Evolutionary conservation across 2,113 vertebrate genomes (phyloP).

Genomic region (Isichthys henryi): DNA sequence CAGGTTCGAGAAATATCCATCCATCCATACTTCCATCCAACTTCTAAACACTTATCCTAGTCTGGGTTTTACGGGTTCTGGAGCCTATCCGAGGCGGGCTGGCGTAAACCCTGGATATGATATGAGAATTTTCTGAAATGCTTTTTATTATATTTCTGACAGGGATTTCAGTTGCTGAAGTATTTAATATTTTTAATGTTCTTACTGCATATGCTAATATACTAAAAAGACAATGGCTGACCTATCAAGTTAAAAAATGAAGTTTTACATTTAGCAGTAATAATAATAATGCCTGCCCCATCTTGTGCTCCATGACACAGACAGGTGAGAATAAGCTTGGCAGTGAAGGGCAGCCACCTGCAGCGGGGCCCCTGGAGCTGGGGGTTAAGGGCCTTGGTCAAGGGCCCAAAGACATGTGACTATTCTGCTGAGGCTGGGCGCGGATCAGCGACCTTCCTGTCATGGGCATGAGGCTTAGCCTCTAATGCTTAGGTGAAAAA

Average conservation of each 20-base stretch:
- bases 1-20: not conserved
- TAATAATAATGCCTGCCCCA: not conserved
- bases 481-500: not conserved
- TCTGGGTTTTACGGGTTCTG: not conserved
- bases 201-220: conserved; percentile 44
- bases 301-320: not conserved
- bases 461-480: not conserved
- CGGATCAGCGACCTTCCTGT: not conserved
- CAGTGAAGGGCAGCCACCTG: not conserved
- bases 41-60: not conserved
- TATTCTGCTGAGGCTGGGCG: not conserved
- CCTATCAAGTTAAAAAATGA: not conserved
- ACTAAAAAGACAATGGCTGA: conserved; percentile 40
- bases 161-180: conserved; percentile 43
- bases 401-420: not conserved
- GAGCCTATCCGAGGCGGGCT: not conserved
- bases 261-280: not conserved
- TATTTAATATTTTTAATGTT: conserved; percentile 45
- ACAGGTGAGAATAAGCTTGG: not conserved
- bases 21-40: not conserved
- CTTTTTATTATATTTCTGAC: conserved; percentile 46
- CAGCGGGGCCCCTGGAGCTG: not conserved
- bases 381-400: not conserved
- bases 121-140: conserved; percentile 39
- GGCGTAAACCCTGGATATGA: not conserved